Conservation (phyloP, 2,113 vertebrate species). For the Atherinomorus stipes region DNA sequence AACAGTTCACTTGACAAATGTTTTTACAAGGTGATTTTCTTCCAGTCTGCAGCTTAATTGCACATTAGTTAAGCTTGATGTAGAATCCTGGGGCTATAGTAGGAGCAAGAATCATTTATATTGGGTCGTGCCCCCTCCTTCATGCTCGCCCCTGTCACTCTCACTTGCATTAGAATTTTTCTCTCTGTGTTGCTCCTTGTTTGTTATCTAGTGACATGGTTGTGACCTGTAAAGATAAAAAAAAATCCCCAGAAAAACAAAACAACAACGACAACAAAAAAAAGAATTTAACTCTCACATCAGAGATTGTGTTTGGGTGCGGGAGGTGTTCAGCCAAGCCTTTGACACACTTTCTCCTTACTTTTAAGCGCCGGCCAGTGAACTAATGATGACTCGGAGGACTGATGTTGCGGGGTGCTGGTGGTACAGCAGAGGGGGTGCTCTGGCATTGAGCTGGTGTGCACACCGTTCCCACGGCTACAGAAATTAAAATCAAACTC, state of each 20-base stretch:
- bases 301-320: conserved; percentile 41
- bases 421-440: neutral
- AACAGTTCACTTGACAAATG: conserved; percentile 85
- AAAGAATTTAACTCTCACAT: conserved; percentile 38
- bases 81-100: conserved; percentile 79
- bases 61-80: conserved; percentile 84
- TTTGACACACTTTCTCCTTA: conserved; percentile 63
- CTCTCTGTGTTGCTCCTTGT: conserved; percentile 43
- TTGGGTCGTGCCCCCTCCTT: conserved; percentile 59
- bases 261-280: neutral
- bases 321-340: conserved; percentile 44
- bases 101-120: conserved; percentile 77
- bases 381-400: conserved; percentile 74
- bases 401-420: conserved; percentile 29
- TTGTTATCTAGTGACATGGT: conserved; percentile 57
- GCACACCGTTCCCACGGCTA: conserved; percentile 21
- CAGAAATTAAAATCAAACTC: conserved; percentile 75
- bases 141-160: conserved; percentile 60
- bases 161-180: conserved; percentile 61
- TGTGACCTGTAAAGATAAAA: conserved; percentile 52
- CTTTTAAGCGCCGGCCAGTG: conserved; percentile 46
- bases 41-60: conserved; percentile 84
- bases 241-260: neutral
- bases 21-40: conserved; percentile 87
- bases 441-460: conserved; percentile 24